phyloP scores from a whole-genome alignment of 2,888 invertebrate genomes.

The Ormia ochracea region DNA sequence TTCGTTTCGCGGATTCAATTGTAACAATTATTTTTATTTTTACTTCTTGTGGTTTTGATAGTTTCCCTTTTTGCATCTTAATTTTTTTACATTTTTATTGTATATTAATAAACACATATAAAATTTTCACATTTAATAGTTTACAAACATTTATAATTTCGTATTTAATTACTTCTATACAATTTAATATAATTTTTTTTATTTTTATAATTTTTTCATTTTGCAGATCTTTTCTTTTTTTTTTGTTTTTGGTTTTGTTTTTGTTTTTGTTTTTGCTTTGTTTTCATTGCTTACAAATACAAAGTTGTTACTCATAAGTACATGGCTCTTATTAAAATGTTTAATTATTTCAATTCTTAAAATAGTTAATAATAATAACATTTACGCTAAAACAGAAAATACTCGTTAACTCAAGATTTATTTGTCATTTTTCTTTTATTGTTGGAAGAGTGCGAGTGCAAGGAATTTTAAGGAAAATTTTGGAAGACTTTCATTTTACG shows the following conservation, averaged over 20 bases:
- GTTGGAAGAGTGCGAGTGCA: background rate
- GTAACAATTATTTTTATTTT: constrained; percentile 34
- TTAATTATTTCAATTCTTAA: constrained; percentile 18
- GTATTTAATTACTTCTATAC: constrained; percentile 25
- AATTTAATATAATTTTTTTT: constrained; percentile 1
- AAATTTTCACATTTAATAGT: constrained; percentile 57
- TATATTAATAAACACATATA: constrained; percentile 61
- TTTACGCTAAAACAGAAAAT: background rate
- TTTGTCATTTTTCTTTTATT: background rate
- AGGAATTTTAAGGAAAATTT: background rate
- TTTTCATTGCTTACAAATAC: constrained; percentile 53
- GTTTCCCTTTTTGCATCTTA: constrained; percentile 5
- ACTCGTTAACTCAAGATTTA: background rate
- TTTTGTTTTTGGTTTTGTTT: too few relatives aligned
- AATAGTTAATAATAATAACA: constrained; percentile 40
- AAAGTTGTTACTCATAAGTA: constrained; percentile 64
- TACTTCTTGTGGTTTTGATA: constrained; percentile 37
- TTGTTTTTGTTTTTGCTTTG: background rate
- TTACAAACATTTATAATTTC: constrained; percentile 56
- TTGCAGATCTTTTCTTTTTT: too few relatives aligned
- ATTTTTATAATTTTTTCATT: too few relatives aligned
- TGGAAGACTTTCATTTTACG: background rate
- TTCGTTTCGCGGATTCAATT: background rate
- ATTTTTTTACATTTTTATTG: background rate
- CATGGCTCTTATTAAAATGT: constrained; percentile 55